These are phyloP conservation scores for Liasis olivaceus DNA, from an alignment of 2,797 vertebrate species.

Conservation along the genomic window DNA sequence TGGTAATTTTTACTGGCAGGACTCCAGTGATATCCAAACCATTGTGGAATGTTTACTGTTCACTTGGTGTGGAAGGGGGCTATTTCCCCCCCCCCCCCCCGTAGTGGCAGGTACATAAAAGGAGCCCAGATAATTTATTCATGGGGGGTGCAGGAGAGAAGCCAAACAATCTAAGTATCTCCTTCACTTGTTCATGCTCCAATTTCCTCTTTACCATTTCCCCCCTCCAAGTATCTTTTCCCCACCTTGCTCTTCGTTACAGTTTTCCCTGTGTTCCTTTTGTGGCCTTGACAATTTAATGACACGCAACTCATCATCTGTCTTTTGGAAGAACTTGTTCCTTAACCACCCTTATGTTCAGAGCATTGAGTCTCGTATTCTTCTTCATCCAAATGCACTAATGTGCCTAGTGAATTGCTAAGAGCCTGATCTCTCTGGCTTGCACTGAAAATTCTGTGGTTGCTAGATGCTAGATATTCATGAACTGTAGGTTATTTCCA, in stretches of 20 bases:
- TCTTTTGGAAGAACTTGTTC: slow-evolving; percentile 47
- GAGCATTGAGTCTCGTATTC: slow-evolving; percentile 48
- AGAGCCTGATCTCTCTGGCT: slow-evolving; percentile 38
- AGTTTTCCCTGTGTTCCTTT: slow-evolving; percentile 51
- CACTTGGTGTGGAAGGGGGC: slow-evolving; percentile 75
- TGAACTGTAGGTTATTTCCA: slow-evolving; percentile 53
- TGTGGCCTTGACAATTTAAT: slow-evolving; percentile 68
- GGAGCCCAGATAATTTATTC: slow-evolving; percentile 87
- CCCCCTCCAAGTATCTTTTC: background rate
- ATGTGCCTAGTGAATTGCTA: slow-evolving; percentile 38
- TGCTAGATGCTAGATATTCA: slow-evolving; percentile 26
- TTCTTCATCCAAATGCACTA: slow-evolving; percentile 47
- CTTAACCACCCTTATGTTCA: slow-evolving; percentile 41
- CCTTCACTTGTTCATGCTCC: slow-evolving; percentile 66
- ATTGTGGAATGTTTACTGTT: slow-evolving; percentile 83
- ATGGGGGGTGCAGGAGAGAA: slow-evolving; percentile 80
- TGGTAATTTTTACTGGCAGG: slow-evolving; percentile 90
- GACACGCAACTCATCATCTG: slow-evolving; percentile 35
- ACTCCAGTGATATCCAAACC: slow-evolving; percentile 83
- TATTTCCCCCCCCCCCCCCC: slow-evolving; percentile 53
- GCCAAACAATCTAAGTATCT: slow-evolving; percentile 71
- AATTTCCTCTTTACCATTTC: slow-evolving; percentile 53
- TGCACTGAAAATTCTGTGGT: slow-evolving; percentile 12
- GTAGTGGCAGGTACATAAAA: slow-evolving; percentile 87
- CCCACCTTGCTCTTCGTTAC: background rate